These are phyloP conservation scores for Moxostoma hubbsi DNA, from an alignment of 2,797 vertebrate species.

Conservation along the genomic window DNA sequence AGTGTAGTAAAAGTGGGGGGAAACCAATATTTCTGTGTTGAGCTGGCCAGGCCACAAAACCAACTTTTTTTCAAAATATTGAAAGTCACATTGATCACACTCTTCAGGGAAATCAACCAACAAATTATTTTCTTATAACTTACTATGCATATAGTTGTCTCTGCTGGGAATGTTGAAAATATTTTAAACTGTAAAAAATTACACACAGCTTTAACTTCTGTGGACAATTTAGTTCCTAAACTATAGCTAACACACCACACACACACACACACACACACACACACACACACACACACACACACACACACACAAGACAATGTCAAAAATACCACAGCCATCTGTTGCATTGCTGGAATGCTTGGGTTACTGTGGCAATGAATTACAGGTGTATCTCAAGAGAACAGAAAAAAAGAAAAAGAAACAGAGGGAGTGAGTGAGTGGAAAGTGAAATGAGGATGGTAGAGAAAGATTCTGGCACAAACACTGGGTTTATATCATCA, in stretches of 20 bases:
- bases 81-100: too few species aligned
- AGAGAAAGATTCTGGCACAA: constrained; percentile 50
- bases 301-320: neutral
- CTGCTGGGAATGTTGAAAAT: too few species aligned
- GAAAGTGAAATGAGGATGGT: constrained; percentile 46
- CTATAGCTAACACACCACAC: neutral
- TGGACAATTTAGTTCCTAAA: neutral
- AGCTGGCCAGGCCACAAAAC: too few species aligned
- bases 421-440: neutral
- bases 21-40: too few species aligned
- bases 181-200: too few species aligned
- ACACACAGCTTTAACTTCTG: neutral
- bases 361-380: neutral
- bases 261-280: too few species aligned
- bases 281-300: too few species aligned
- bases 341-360: constrained; percentile 27
- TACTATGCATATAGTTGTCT: too few species aligned
- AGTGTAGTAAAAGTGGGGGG: too few species aligned
- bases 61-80: too few species aligned
- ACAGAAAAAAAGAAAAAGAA: neutral
- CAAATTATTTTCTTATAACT: too few species aligned
- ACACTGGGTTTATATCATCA: neutral
- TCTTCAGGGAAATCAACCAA: too few species aligned
- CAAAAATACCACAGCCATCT: constrained; percentile 15
- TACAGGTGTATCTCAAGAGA: neutral